Evolutionary conservation across 2,888 invertebrate genomes (phyloP).

Genomic region (Sinopyrophorus schimmeli): DNA sequence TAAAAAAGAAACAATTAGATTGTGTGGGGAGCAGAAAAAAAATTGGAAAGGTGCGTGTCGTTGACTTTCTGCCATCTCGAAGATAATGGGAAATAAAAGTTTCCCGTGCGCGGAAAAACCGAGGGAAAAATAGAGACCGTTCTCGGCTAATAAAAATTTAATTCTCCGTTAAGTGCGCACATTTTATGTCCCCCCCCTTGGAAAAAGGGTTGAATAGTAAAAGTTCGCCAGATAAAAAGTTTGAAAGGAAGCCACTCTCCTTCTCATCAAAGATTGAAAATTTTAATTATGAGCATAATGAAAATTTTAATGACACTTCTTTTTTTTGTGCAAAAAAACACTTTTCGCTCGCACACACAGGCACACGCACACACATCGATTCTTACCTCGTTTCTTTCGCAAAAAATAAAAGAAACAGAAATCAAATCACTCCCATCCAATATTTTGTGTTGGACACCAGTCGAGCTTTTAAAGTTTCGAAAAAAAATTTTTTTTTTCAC

Average conservation of each 20-base stretch:
- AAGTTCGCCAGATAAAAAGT: slow-evolving; percentile 21
- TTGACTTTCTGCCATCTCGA: slow-evolving; percentile 19
- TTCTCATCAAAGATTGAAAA: slow-evolving; percentile 39
- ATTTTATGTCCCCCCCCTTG: slow-evolving; percentile 2
- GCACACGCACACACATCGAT: no score
- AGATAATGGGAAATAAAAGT: background rate
- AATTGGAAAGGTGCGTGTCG: slow-evolving; percentile 27
- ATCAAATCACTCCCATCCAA: no score
- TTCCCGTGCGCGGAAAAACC: background rate
- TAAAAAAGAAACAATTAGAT: slow-evolving; percentile 41
- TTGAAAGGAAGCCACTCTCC: slow-evolving; percentile 35
- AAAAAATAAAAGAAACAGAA: no score
- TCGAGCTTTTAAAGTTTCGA: no score
- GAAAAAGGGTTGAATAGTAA: slow-evolving; percentile 16
- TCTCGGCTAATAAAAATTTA: slow-evolving; percentile 12
- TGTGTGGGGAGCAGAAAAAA: slow-evolving; percentile 25
- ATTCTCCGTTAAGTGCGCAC: slow-evolving; percentile 2
- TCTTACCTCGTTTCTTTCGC: no score
- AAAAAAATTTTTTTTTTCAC: no score
- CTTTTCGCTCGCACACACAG: no score
- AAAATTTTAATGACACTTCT: slow-evolving; percentile 38
- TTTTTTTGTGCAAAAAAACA: no score
- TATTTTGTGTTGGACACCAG: no score
- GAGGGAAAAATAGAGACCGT: background rate
- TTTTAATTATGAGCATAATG: slow-evolving; percentile 39